Percentiles rank a stretch among this genome's conserved stretches.
These are phyloP conservation scores for Aradophagus sp. DNA, from an alignment of 1,140 invertebrate genomes.

Conservation along the genomic window DNA sequence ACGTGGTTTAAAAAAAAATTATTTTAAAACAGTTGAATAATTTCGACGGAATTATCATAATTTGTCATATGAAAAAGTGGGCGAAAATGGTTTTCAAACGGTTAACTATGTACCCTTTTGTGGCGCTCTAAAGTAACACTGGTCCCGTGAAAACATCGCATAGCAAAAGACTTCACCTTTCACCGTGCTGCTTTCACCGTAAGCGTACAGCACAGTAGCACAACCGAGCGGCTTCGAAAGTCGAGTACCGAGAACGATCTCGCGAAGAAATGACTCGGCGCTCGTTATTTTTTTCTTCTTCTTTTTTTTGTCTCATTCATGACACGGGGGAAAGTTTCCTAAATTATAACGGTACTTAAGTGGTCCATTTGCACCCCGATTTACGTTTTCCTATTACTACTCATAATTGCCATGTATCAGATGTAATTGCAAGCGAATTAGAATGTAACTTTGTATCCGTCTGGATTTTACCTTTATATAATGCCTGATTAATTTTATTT, in stretches of 20 bases:
- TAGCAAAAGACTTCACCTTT: constrained; percentile 49
- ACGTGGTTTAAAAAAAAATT: no score
- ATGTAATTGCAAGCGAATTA: no score
- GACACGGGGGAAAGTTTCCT: constrained; percentile 34
- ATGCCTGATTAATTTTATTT: no score
- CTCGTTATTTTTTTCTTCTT: constrained; percentile 48
- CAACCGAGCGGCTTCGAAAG: constrained; percentile 57
- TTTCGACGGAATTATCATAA: no score
- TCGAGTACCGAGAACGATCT: constrained; percentile 55
- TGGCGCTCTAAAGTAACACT: constrained; percentile 29
- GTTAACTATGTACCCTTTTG: constrained; percentile 31
- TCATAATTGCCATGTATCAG: no score
- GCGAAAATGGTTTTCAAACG: constrained; percentile 22
- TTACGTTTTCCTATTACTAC: no score
- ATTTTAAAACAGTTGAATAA: no score
- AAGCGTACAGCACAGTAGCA: constrained; percentile 38
- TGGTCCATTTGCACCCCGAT: constrained; percentile 26
- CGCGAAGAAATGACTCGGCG: constrained; percentile 33
- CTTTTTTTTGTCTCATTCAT: constrained; percentile 48
- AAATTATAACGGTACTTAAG: constrained; percentile 38
- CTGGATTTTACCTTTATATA: no score
- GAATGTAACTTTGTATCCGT: no score
- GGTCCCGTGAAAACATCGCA: constrained; percentile 35
- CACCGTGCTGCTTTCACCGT: constrained; percentile 57
- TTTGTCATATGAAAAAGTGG: constrained; percentile 4